phyloP scores from a whole-genome alignment of 2,888 invertebrate species.

The Diarsia mendica region DNA sequence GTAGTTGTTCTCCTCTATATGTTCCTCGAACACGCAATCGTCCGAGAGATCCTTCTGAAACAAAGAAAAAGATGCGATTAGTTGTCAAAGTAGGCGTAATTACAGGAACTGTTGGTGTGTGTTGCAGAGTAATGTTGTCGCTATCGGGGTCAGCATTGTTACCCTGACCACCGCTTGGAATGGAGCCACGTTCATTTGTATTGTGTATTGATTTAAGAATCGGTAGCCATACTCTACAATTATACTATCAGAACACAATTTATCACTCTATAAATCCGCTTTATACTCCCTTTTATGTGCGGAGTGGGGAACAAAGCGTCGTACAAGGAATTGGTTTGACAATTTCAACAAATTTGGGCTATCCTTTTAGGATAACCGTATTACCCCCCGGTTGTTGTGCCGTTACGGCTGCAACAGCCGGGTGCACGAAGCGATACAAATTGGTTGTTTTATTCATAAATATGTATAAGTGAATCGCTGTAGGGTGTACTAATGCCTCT shows the following conservation, averaged over 20 bases:
- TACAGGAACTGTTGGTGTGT: constrained; percentile 11
- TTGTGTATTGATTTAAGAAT: constrained; percentile 52
- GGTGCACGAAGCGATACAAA: constrained; percentile 68
- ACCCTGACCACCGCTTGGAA: constrained; percentile 27
- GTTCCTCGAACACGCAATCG: constrained; percentile 96
- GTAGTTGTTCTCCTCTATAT: constrained; percentile 95
- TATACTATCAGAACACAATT: constrained; percentile 63
- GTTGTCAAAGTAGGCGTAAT: constrained; percentile 58
- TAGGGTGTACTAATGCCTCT: constrained; percentile 81
- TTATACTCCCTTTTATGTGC: constrained; percentile 67
- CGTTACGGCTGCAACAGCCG: constrained; percentile 74
- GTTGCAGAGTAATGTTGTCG: constrained; percentile 10
- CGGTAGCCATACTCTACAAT: constrained; percentile 47
- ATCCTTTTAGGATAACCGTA: constrained; percentile 77
- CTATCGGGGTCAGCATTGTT: constrained; percentile 40
- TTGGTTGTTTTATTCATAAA: constrained; percentile 83
- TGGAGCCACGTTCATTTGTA: constrained; percentile 47
- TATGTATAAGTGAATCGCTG: constrained; percentile 82
- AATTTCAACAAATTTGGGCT: constrained; percentile 78
- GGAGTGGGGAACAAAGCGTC: constrained; percentile 62
- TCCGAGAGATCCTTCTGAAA: constrained; percentile 96
- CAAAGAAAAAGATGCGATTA: constrained; percentile 83
- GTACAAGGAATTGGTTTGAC: constrained; percentile 72
- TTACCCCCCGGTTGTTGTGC: constrained; percentile 71
- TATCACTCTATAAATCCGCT: constrained; percentile 67